Percentiles rank a stretch among this genome's conserved stretches.
These are phyloP conservation scores for Corvus hawaiiensis DNA, from an alignment of 2,113 vertebrate genomes.

Conservation along the genomic window DNA sequence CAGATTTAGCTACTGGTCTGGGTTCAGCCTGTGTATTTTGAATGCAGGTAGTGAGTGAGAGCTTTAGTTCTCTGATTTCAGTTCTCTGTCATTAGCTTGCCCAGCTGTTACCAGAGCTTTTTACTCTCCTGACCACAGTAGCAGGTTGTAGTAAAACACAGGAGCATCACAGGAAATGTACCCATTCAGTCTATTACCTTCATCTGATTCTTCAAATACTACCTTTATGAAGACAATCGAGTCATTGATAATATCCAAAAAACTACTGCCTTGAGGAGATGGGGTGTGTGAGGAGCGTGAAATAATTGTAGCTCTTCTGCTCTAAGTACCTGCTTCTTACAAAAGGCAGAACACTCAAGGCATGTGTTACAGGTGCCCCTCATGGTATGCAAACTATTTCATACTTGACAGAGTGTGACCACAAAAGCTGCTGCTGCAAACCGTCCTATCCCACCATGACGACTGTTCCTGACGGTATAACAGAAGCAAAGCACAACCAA, in stretches of 20 bases:
- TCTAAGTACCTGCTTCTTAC: neutral
- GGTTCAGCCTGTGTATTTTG: accelerated
- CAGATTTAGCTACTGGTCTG: neutral
- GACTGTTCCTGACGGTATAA: accelerated
- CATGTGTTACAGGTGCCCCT: neutral
- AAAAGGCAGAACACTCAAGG: neutral
- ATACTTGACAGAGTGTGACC: neutral
- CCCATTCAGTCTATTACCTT: neutral
- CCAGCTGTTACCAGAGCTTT: neutral
- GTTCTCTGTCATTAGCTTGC: neutral
- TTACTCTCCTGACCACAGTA: accelerated
- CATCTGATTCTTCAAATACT: neutral
- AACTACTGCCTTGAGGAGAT: neutral
- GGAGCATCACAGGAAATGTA: neutral
- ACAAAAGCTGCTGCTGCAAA: neutral
- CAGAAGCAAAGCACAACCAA: neutral
- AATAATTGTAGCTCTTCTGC: neutral
- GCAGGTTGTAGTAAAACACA: neutral
- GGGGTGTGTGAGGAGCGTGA: neutral
- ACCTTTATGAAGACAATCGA: accelerated
- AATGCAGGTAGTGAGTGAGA: accelerated
- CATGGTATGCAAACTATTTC: neutral
- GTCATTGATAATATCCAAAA: neutral
- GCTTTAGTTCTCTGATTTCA: neutral
- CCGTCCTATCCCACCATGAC: accelerated